phyloP scores from a whole-genome alignment of 2,888 invertebrate genomes.

The Sesamia inferens region DNA sequence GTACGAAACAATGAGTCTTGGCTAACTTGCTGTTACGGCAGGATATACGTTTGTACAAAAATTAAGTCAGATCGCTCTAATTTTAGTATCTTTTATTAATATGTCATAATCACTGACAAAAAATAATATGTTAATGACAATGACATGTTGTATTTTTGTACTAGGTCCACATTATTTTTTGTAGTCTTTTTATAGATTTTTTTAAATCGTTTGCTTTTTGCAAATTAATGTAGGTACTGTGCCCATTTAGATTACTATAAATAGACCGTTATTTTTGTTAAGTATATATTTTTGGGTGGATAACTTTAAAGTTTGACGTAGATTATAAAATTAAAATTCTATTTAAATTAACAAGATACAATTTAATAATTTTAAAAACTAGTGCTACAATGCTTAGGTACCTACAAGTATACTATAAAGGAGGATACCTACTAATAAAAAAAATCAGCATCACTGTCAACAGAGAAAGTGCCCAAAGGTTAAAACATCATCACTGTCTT shows the following conservation, averaged over 20 bases:
- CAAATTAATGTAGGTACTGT: not conserved
- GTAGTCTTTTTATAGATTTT: not conserved
- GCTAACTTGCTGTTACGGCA: not conserved
- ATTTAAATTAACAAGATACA: not conserved
- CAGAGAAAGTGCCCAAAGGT: not conserved
- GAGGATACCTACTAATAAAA: not conserved
- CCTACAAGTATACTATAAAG: not conserved
- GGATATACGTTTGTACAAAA: slow-evolving; percentile 1
- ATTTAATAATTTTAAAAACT: not conserved
- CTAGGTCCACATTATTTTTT: not conserved
- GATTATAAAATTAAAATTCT: not conserved
- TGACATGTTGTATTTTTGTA: not conserved
- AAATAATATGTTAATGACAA: not conserved
- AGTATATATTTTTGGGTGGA: not conserved
- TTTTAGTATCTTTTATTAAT: no score
- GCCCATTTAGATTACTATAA: not conserved
- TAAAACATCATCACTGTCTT: no score
- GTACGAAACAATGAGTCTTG: slow-evolving; percentile 4
- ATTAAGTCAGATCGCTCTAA: not conserved
- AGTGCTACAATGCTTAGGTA: no score
- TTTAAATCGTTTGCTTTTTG: not conserved
- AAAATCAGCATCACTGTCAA: not conserved
- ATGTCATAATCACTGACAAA: not conserved
- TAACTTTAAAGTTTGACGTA: not conserved
- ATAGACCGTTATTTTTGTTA: not conserved